Percentiles rank a stretch among this genome's conserved stretches.
Conservation (phyloP, 2,888 invertebrate species). For the Conchocele bisecta region DNA sequence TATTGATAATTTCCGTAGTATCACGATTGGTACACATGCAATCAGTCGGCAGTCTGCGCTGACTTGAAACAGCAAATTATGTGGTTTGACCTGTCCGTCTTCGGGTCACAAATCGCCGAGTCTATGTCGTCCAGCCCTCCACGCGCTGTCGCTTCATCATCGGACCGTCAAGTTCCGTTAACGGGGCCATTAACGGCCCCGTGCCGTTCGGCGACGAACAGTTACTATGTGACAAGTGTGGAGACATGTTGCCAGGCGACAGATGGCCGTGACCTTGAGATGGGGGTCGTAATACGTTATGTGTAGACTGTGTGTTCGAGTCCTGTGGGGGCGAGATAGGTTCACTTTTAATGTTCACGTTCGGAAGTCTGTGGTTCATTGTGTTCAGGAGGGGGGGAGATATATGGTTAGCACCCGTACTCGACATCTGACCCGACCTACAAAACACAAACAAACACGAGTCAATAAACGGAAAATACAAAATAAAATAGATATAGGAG, state of each 20-base stretch:
- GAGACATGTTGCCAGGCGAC: constrained; percentile 78
- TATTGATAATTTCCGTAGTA: no score
- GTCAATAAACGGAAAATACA: no score
- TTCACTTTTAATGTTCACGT: constrained; percentile 94
- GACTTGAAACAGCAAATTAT: no score
- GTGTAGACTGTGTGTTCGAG: constrained; percentile 85
- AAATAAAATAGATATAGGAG: no score
- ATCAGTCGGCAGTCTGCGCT: no score
- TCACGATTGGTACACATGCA: no score
- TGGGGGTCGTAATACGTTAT: constrained; percentile 85
- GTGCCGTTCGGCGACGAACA: constrained; percentile 79
- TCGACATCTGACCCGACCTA: constrained; percentile 57
- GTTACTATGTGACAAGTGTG: constrained; percentile 84
- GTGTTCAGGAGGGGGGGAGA: constrained; percentile 76
- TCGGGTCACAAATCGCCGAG: not conserved
- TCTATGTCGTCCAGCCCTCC: constrained; percentile 89
- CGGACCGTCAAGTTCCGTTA: constrained; percentile 80
- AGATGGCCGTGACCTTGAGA: constrained; percentile 75
- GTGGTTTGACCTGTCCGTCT: no score
- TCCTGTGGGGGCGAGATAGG: constrained; percentile 97
- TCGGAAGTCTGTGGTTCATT: constrained; percentile 67
- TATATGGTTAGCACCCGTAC: constrained; percentile 61
- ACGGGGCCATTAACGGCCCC: constrained; percentile 28
- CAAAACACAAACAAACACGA: no score
- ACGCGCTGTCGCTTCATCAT: constrained; percentile 92